Evolutionary conservation across 1,140 invertebrate species (phyloP).

Genomic region (Leptinotarsa undecemlineata): DNA sequence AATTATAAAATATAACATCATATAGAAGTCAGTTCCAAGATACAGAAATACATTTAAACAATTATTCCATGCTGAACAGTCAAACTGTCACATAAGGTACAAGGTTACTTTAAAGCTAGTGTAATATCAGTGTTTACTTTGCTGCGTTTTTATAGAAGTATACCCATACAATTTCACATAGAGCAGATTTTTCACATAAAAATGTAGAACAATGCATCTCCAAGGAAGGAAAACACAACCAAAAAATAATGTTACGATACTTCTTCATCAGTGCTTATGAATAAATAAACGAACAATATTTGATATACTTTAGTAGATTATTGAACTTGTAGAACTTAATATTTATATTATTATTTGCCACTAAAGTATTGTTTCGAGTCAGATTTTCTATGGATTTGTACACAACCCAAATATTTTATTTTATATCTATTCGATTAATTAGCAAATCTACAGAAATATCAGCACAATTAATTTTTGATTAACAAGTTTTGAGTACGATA

Average conservation of each 20-base stretch:
- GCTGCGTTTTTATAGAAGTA: neutral
- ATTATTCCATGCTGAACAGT: neutral
- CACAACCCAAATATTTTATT: neutral
- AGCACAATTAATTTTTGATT: neutral
- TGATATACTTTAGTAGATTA: neutral
- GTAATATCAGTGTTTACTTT: conserved; percentile 28
- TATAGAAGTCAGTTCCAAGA: conserved; percentile 17
- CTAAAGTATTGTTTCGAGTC: neutral
- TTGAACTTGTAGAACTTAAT: neutral
- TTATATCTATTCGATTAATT: neutral
- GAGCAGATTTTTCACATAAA: neutral
- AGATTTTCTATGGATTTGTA: neutral
- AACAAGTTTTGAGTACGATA: neutral
- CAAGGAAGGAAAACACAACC: neutral
- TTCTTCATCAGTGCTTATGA: neutral
- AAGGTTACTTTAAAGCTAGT: conserved; percentile 28
- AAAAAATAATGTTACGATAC: neutral
- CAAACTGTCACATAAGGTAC: conserved; percentile 15
- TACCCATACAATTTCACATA: neutral
- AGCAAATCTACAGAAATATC: neutral
- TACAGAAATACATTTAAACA: conserved; percentile 15
- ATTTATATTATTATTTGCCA: conserved; percentile 5
- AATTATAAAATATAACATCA: conserved; percentile 5
- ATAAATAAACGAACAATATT: neutral
- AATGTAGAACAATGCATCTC: neutral